Percentiles rank a stretch among this genome's conserved stretches.
Evolutionary conservation across 1,140 invertebrate genomes (phyloP).

Genomic region (Acromyrmex heyeri): DNA sequence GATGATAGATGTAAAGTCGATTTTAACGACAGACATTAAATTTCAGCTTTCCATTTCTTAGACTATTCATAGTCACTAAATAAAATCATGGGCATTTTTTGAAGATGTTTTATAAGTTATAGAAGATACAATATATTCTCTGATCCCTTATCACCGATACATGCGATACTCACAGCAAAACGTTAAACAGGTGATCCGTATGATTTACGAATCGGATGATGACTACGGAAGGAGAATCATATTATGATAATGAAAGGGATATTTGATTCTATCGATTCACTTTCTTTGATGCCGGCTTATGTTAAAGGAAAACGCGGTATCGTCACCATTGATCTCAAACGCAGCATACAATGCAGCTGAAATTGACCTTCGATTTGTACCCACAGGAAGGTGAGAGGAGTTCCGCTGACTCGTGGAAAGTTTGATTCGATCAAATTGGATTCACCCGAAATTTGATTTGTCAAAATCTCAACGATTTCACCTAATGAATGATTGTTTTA

Average conservation of each 20-base stretch:
- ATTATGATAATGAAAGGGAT: conserved; percentile 24
- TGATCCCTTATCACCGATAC: neutral
- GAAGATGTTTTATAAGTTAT: conserved; percentile 15
- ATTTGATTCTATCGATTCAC: conserved; percentile 29
- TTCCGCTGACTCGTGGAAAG: conserved; percentile 43
- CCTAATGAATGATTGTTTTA: conserved; percentile 49
- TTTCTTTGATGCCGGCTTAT: conserved; percentile 35
- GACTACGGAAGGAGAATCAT: neutral
- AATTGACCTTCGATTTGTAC: conserved; percentile 52
- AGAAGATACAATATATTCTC: neutral
- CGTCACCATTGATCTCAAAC: conserved; percentile 42
- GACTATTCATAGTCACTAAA: conserved; percentile 15
- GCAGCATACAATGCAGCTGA: conserved; percentile 42
- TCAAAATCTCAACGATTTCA: conserved; percentile 3
- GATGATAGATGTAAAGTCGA: neutral
- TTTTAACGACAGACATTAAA: conserved; percentile 9
- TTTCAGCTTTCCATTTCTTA: neutral
- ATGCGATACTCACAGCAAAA: conserved; percentile 9
- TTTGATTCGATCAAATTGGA: conserved; percentile 16
- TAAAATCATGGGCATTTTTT: conserved; percentile 15
- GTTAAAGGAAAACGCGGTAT: conserved; percentile 26
- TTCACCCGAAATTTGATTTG: conserved; percentile 37
- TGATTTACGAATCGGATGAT: conserved; percentile 26
- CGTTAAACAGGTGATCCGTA: conserved; percentile 14
- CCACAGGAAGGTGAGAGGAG: neutral